Conservation (phyloP, 2,888 invertebrate species). For the Pollenia amentaria region DNA sequence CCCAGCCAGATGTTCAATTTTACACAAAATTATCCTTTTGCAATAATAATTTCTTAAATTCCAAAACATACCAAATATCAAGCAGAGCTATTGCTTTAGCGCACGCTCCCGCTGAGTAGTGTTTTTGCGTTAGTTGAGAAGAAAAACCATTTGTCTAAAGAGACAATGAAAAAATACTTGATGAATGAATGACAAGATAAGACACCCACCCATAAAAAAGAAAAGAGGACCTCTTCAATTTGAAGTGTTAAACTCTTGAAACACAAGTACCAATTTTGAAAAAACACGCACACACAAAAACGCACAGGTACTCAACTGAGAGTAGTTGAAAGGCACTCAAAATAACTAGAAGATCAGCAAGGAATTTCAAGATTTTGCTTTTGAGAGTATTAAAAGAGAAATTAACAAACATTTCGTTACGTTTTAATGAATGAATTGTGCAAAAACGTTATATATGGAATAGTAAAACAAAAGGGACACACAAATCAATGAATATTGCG, state of each 20-base stretch:
- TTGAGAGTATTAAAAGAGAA: constrained; percentile 47
- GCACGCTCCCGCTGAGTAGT: constrained; percentile 64
- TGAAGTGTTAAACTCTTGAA: constrained; percentile 78
- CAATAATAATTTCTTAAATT: constrained; percentile 55
- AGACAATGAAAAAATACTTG: constrained; percentile 75
- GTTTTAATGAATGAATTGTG: constrained; percentile 73
- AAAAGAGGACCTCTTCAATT: constrained; percentile 76
- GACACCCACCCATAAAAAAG: constrained; percentile 69
- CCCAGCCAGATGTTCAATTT: constrained; percentile 76
- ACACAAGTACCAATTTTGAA: constrained; percentile 48
- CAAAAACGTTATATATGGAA: not conserved
- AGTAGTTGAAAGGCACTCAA: not conserved
- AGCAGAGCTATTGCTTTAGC: constrained; percentile 54
- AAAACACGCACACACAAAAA: not conserved
- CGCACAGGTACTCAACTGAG: not conserved
- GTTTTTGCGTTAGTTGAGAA: not conserved
- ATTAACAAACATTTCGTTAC: constrained; percentile 64
- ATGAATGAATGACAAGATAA: constrained; percentile 78
- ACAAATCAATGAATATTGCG: constrained; percentile 57
- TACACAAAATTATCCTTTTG: constrained; percentile 59
- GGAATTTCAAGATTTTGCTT: constrained; percentile 38
- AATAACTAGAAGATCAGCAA: constrained; percentile 30
- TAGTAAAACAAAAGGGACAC: constrained; percentile 23
- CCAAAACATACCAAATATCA: constrained; percentile 54
- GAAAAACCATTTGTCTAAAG: constrained; percentile 19